Conservation (phyloP, 2,113 vertebrate species). For the Ramphastos sulfuratus region DNA sequence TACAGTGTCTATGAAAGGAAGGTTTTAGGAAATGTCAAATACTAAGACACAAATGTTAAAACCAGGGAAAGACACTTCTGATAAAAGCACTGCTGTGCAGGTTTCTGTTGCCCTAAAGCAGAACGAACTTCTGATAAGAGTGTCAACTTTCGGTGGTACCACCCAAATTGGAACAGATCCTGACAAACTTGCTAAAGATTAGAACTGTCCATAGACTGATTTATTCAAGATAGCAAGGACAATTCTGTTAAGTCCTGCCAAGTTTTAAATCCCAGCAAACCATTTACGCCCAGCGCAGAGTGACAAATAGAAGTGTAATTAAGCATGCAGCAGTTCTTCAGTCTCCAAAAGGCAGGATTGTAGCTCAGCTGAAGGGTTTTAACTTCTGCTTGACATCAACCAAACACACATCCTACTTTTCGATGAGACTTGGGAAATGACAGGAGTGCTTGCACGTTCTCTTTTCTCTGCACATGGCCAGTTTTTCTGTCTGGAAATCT, state of each 20-base stretch:
- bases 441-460: background rate
- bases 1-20: background rate
- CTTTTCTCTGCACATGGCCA: background rate
- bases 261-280: background rate
- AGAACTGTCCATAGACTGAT: slow-evolving; percentile 21
- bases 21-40: background rate
- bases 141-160: background rate
- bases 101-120: background rate
- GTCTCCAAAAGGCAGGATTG: background rate
- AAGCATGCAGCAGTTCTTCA: background rate
- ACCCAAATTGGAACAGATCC: slow-evolving; percentile 31
- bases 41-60: background rate
- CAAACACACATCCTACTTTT: background rate
- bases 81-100: background rate
- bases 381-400: background rate
- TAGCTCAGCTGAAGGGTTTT: background rate
- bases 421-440: background rate
- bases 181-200: slow-evolving; percentile 31
- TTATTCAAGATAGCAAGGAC: slow-evolving; percentile 48
- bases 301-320: background rate
- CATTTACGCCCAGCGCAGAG: background rate
- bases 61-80: background rate
- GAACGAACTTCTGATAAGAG: slow-evolving; percentile 15
- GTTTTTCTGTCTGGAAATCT: background rate
- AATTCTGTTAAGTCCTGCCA: background rate